phyloP scores from a whole-genome alignment of 2,888 invertebrate species.

The Epinotia ramella region DNA sequence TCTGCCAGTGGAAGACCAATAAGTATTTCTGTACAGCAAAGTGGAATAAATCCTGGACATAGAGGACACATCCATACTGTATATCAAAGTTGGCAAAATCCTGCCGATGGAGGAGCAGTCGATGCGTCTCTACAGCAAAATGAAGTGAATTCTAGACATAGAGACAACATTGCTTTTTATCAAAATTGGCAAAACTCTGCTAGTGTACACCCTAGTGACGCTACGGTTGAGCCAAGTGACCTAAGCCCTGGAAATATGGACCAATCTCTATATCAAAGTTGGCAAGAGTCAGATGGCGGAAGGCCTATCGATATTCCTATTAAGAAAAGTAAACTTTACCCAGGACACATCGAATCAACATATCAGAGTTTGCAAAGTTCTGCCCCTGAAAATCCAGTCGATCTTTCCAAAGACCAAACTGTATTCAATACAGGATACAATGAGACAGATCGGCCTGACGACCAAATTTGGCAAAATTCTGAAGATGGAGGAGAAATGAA shows the following conservation, averaged over 20 bases:
- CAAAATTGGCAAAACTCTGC: background rate
- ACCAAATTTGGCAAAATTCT: background rate
- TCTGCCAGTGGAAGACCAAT: background rate
- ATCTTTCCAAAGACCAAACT: background rate
- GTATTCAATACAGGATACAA: background rate
- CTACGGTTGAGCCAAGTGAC: background rate
- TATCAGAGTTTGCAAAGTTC: background rate
- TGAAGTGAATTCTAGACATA: background rate
- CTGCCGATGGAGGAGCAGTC: background rate
- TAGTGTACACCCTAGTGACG: background rate
- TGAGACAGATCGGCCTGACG: background rate
- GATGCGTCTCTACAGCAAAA: background rate
- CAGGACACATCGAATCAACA: background rate
- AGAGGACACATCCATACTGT: slow-evolving; percentile 1
- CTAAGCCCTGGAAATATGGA: background rate
- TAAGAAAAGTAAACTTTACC: background rate
- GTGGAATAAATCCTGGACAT: background rate
- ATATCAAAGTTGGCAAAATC: slow-evolving; percentile 6
- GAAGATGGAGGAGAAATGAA: background rate
- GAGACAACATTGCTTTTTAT: background rate
- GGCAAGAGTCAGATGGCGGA: background rate
- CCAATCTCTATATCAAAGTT: background rate
- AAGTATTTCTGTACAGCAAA: background rate
- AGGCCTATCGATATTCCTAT: background rate
- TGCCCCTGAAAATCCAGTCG: background rate